Conservation (phyloP, 2,888 invertebrate species). For the Eupithecia dodoneata region DNA sequence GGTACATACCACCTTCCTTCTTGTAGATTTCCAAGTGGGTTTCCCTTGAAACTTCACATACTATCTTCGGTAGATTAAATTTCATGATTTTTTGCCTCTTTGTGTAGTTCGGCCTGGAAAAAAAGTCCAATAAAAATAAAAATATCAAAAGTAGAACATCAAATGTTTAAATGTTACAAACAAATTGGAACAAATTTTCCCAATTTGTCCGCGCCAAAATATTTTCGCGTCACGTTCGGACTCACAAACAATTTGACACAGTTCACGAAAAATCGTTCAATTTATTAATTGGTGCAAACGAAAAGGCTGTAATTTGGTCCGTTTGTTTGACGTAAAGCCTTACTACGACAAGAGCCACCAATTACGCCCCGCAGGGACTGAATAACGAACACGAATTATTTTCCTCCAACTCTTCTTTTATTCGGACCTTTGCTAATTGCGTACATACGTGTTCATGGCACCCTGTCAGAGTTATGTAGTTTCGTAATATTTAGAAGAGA, state of each 20-base stretch:
- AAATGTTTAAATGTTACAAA: conserved; percentile 6
- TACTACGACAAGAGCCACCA: conserved; percentile 57
- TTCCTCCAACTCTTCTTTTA: conserved; percentile 62
- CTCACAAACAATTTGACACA: conserved; percentile 21
- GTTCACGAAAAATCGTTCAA: conserved; percentile 53
- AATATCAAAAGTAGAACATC: background rate
- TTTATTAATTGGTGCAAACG: conserved; percentile 63
- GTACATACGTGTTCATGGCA: conserved; percentile 46
- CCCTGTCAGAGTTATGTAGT: conserved; percentile 18
- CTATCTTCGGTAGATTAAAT: conserved; percentile 23
- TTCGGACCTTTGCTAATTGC: conserved; percentile 64
- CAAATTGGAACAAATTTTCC: background rate
- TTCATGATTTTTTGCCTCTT: conserved; percentile 9
- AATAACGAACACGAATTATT: conserved; percentile 69
- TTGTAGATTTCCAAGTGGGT: conserved; percentile 38
- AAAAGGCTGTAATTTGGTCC: conserved; percentile 61
- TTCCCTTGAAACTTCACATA: conserved; percentile 31
- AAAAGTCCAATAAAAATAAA: conserved; percentile 6
- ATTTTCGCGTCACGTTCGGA: background rate
- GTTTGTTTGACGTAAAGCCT: conserved; percentile 63
- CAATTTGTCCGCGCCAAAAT: conserved; percentile 9
- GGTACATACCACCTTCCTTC: conserved; percentile 36
- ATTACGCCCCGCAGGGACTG: conserved; percentile 59
- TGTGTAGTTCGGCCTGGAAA: conserved; percentile 34
- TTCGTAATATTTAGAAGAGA: conserved; percentile 11